Evolutionary conservation across 2,888 invertebrate genomes (phyloP).

Genomic region (Augiades crinisus): DNA sequence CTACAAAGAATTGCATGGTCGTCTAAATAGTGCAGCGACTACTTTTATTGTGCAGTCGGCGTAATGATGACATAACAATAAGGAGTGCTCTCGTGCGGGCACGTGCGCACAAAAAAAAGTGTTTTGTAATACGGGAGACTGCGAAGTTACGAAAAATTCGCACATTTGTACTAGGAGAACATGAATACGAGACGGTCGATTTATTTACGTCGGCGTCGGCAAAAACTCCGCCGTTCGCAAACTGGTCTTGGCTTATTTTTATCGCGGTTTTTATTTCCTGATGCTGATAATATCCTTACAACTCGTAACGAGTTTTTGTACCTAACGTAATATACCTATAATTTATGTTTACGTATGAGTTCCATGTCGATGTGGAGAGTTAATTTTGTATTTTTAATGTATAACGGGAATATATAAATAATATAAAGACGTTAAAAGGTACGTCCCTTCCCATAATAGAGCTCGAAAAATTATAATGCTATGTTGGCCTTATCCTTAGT

Average conservation of each 20-base stretch:
- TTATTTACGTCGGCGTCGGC: constrained; percentile 37
- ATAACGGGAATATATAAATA: too few relatives aligned
- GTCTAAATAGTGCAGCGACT: constrained; percentile 53
- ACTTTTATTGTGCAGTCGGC: constrained; percentile 65
- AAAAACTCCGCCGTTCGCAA: constrained; percentile 31
- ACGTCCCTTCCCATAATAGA: too few relatives aligned
- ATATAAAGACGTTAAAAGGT: too few relatives aligned
- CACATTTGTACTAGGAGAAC: constrained; percentile 73
- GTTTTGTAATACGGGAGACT: constrained; percentile 53
- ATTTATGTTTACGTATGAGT: not conserved
- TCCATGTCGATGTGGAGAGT: too few relatives aligned
- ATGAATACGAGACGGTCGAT: constrained; percentile 50
- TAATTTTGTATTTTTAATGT: too few relatives aligned
- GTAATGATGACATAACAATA: constrained; percentile 73
- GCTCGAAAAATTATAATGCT: too few relatives aligned
- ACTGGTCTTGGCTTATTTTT: constrained; percentile 21
- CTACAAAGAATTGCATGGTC: constrained; percentile 60
- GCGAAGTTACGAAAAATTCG: constrained; percentile 75
- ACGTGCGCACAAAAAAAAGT: constrained; percentile 63
- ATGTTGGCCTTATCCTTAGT: too few relatives aligned
- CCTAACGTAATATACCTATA: too few relatives aligned
- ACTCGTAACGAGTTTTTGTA: not conserved
- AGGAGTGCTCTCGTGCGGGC: constrained; percentile 50
- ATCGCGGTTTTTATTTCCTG: constrained; percentile 15
- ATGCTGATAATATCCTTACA: not conserved